Evolutionary conservation across 1,140 invertebrate species (phyloP).

Genomic region (Melitaea cinxia): DNA sequence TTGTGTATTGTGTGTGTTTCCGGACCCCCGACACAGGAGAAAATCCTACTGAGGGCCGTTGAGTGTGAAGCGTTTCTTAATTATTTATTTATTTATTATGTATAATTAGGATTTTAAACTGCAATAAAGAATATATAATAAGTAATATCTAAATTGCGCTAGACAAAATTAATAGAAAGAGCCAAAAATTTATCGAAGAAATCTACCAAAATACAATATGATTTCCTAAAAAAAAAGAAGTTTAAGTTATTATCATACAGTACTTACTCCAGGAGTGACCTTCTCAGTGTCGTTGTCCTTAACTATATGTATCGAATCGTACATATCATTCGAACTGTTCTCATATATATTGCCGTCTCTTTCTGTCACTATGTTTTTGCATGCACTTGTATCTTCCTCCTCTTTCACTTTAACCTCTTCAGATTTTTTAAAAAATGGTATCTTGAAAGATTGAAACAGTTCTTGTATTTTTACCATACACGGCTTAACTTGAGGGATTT

Average conservation of each 20-base stretch:
- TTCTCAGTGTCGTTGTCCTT: slow-evolving; percentile 20
- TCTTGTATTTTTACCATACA: slow-evolving; percentile 70
- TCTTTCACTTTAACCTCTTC: slow-evolving; percentile 41
- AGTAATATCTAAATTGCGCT: no score
- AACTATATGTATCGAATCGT: slow-evolving; percentile 62
- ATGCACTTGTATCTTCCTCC: background rate
- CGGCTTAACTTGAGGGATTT: slow-evolving; percentile 48
- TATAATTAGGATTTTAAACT: no score
- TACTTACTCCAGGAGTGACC: background rate
- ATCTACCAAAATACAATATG: no score
- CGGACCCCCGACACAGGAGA: no score
- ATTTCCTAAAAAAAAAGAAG: background rate
- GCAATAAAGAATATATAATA: no score
- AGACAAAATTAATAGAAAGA: no score
- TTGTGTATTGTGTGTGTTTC: no score
- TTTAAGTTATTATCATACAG: background rate
- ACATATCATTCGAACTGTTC: slow-evolving; percentile 58
- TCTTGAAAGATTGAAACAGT: slow-evolving; percentile 64
- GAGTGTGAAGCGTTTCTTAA: no score
- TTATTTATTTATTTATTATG: no score
- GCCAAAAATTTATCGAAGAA: no score
- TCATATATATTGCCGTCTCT: slow-evolving; percentile 61
- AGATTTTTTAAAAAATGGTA: slow-evolving; percentile 63
- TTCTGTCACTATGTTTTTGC: slow-evolving; percentile 18
- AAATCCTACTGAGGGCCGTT: no score